Conservation (phyloP, 2,113 vertebrate genomes). For the Manacus vitellinus region DNA sequence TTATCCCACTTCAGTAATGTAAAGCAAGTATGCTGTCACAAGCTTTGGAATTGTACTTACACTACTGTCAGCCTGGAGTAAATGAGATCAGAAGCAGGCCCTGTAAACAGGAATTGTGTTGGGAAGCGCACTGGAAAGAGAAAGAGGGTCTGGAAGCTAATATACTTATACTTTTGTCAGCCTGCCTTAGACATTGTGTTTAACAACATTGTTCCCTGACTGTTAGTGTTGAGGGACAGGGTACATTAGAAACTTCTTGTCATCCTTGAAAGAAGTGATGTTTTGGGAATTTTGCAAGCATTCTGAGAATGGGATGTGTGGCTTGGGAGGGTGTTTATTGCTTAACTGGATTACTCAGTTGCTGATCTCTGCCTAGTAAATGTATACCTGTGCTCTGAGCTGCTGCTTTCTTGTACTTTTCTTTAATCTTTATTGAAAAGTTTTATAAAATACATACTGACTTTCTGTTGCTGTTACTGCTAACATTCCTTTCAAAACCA, state of each 20-base stretch:
- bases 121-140: not conserved
- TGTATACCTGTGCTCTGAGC: not conserved
- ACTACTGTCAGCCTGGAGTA: not conserved
- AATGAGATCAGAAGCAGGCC: not conserved
- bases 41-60: not conserved
- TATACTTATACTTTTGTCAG: not conserved
- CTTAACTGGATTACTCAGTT: not conserved
- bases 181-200: not conserved
- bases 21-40: not conserved
- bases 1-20: not conserved
- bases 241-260: not conserved
- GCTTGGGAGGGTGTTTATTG: not conserved
- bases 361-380: not conserved
- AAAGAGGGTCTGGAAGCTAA: not conserved
- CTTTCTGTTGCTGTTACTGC: not conserved
- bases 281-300: not conserved
- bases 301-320: not conserved
- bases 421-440: conserved; percentile 18
- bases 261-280: not conserved
- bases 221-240: not conserved
- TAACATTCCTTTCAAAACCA: conserved; percentile 26
- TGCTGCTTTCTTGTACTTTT: conserved; percentile 3
- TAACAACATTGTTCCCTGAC: not conserved
- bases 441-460: conserved; percentile 28
- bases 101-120: not conserved